These are phyloP conservation scores for Lasioglossum malachurum DNA, from an alignment of 2,888 invertebrate species.

Conservation along the genomic window DNA sequence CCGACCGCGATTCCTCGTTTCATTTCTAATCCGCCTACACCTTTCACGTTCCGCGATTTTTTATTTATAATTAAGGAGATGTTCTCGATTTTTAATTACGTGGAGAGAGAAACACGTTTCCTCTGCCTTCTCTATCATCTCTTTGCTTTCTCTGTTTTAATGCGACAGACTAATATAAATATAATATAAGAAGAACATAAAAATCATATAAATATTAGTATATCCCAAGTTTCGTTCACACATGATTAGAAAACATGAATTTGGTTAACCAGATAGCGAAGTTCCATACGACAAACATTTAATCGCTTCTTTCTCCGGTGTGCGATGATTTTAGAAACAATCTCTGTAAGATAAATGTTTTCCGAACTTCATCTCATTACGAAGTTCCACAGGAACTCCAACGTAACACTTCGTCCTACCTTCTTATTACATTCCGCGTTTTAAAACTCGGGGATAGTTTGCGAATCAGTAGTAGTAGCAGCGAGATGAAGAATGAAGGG, in stretches of 20 bases:
- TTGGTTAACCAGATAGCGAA: too few species aligned
- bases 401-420: background rate
- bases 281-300: background rate
- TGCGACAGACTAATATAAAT: background rate
- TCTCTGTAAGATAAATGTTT: background rate
- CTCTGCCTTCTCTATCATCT: background rate
- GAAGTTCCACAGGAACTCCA: background rate
- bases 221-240: too few species aligned
- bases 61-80: slow-evolving; percentile 16
- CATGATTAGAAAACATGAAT: too few species aligned
- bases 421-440: slow-evolving; percentile 5
- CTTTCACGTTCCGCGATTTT: background rate
- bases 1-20: background rate
- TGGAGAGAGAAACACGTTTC: too few species aligned
- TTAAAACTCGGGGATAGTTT: background rate
- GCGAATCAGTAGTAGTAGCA: background rate
- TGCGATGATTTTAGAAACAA: background rate
- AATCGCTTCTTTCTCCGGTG: background rate
- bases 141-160: background rate
- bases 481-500: background rate
- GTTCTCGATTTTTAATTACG: background rate
- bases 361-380: background rate
- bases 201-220: too few species aligned
- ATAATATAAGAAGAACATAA: too few species aligned
- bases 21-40: background rate